These are phyloP conservation scores for Prochilodus magdalenae DNA, from an alignment of 2,113 vertebrate genomes.

Conservation along the genomic window DNA sequence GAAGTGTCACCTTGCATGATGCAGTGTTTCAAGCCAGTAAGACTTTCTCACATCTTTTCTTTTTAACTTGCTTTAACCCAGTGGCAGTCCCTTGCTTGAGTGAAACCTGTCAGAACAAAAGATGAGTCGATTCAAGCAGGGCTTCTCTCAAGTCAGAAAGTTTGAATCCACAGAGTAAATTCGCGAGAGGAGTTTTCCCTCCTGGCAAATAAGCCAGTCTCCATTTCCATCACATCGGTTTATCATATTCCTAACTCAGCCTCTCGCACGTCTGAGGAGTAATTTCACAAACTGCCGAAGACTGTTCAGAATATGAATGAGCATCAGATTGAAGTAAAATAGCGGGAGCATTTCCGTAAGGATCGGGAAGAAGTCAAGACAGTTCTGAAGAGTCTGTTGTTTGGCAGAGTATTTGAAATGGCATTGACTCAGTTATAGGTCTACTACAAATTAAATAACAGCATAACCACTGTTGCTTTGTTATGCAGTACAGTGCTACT, in stretches of 20 bases:
- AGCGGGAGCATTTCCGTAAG: neutral
- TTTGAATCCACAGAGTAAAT: slow-evolving; percentile 12
- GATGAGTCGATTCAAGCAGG: neutral
- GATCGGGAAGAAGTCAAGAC: neutral
- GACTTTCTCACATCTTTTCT: neutral
- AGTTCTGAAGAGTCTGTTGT: neutral
- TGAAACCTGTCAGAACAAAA: neutral
- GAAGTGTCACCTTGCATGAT: slow-evolving; percentile 36
- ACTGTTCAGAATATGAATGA: slow-evolving; percentile 17
- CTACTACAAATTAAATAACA: too few species aligned
- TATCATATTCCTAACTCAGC: slow-evolving; percentile 28
- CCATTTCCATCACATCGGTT: slow-evolving; percentile 16
- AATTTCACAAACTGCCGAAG: slow-evolving; percentile 12
- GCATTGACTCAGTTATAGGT: neutral
- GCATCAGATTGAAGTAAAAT: neutral
- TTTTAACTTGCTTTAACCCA: slow-evolving; percentile 18
- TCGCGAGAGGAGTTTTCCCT: slow-evolving; percentile 28
- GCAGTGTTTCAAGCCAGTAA: slow-evolving; percentile 4
- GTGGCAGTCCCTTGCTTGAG: neutral
- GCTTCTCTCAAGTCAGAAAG: slow-evolving; percentile 26
- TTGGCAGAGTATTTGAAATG: neutral
- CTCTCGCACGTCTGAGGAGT: slow-evolving; percentile 14
- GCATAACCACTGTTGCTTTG: too few species aligned
- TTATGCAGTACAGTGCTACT: too few species aligned
- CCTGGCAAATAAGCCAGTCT: slow-evolving; percentile 15